phyloP scores from a whole-genome alignment of 2,797 vertebrate genomes.

The Adelosebastes latens region DNA sequence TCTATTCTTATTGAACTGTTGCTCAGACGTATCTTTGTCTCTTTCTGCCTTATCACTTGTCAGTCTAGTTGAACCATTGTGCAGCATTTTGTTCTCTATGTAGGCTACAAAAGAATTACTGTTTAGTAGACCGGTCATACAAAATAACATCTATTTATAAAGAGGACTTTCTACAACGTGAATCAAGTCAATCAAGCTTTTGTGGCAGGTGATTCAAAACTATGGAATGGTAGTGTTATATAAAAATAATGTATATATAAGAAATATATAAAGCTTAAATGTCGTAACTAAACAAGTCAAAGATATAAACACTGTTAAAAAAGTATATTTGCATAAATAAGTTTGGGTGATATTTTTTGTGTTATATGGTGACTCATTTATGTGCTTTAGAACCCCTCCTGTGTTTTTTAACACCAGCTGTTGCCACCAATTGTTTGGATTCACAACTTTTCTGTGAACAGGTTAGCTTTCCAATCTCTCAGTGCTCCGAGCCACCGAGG shows the following conservation, averaged over 20 bases:
- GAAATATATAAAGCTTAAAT: not conserved
- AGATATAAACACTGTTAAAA: not conserved
- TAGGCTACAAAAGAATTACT: not conserved
- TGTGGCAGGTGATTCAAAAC: not conserved
- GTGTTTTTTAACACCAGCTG: constrained; percentile 32
- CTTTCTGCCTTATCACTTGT: not conserved
- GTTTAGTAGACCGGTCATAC: not conserved
- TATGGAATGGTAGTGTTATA: not conserved
- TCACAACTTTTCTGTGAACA: constrained; percentile 40
- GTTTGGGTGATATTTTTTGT: not conserved
- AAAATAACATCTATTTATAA: not conserved
- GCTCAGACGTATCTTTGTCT: not conserved
- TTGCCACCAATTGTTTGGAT: constrained; percentile 42
- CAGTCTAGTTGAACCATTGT: not conserved
- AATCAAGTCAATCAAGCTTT: not conserved
- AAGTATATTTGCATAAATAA: not conserved
- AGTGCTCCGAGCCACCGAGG: constrained; percentile 15
- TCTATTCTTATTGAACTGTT: not conserved
- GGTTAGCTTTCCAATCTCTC: constrained; percentile 29
- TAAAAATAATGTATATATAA: not conserved
- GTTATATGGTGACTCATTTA: not conserved
- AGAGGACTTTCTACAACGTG: not conserved
- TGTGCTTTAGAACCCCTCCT: constrained; percentile 11
- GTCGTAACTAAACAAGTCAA: not conserved
- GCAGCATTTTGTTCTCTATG: not conserved